Evolutionary conservation across 2,888 invertebrate genomes (phyloP).

Genomic region (Linnaemya tessellans): DNA sequence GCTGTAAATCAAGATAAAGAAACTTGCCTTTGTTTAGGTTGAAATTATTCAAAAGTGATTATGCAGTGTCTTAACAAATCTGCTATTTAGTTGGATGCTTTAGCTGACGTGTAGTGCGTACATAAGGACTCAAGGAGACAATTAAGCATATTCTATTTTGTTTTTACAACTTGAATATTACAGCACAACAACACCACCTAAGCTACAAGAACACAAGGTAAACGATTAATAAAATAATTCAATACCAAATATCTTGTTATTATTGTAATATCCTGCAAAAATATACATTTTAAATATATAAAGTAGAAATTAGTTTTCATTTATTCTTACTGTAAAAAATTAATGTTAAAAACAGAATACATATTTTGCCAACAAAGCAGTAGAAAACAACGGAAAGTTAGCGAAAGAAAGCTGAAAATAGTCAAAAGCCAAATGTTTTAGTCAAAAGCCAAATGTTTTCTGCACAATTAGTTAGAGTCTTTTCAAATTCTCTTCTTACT

Average conservation of each 20-base stretch:
- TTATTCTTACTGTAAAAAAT: slow-evolving; percentile 63
- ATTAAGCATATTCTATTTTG: slow-evolving; percentile 64
- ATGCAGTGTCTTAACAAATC: slow-evolving; percentile 69
- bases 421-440: background rate
- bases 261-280: slow-evolving; percentile 55
- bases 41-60: slow-evolving; percentile 68
- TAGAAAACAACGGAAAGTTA: slow-evolving; percentile 32
- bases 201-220: slow-evolving; percentile 86
- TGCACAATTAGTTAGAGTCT: too few relatives aligned
- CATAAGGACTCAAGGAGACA: slow-evolving; percentile 73
- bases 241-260: slow-evolving; percentile 58
- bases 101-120: slow-evolving; percentile 70
- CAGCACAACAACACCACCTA: slow-evolving; percentile 76
- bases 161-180: slow-evolving; percentile 68
- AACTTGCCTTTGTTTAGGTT: slow-evolving; percentile 71
- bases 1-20: slow-evolving; percentile 70
- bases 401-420: slow-evolving; percentile 20
- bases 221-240: slow-evolving; percentile 74
- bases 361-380: slow-evolving; percentile 18
- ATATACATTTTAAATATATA: slow-evolving; percentile 33
- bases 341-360: slow-evolving; percentile 54
- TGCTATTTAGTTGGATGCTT: slow-evolving; percentile 69
- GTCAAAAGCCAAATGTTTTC: too few relatives aligned
- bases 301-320: slow-evolving; percentile 58
- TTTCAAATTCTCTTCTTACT: too few relatives aligned